Evolutionary conservation across 92 coral and sea anemone genomes (phyloP).

Genomic region (Parazoanthus atlanticus): DNA sequence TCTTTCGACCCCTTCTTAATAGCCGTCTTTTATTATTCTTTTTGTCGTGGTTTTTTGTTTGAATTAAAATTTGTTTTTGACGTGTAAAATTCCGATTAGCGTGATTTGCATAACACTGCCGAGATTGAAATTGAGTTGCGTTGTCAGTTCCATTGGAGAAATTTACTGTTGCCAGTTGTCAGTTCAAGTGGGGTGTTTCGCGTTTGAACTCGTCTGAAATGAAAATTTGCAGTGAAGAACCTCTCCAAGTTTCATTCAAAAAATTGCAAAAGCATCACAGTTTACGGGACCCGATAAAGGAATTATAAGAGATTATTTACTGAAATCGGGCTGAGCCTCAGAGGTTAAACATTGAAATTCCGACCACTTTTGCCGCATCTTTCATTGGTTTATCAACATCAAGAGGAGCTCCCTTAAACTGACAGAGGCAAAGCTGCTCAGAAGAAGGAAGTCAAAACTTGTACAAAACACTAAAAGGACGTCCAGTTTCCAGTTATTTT

Average conservation of each 20-base stretch:
- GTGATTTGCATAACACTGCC: conserved; percentile 47
- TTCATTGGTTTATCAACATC: too few relatives aligned
- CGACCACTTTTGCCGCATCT: neutral
- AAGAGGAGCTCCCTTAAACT: too few relatives aligned
- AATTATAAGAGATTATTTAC: conserved; percentile 20
- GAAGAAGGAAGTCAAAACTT: too few relatives aligned
- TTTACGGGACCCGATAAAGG: conserved; percentile 22
- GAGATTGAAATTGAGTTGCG: neutral
- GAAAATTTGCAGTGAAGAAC: neutral
- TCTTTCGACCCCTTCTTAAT: neutral
- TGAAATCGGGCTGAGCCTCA: conserved; percentile 7
- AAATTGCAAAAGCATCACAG: neutral
- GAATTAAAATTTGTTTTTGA: conserved; percentile 21
- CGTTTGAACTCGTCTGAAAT: neutral
- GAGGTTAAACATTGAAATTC: conserved; percentile 14
- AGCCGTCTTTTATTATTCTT: neutral
- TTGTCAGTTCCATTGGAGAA: neutral
- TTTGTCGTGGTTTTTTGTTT: conserved; percentile 30
- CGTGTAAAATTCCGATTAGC: conserved; percentile 30
- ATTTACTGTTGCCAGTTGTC: neutral
- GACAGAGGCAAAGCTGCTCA: too few relatives aligned
- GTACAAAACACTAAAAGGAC: neutral
- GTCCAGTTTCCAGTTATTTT: neutral
- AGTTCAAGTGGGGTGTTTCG: conserved; percentile 4
- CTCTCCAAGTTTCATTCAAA: neutral